These are phyloP conservation scores for Limonius californicus DNA, from an alignment of 1,140 invertebrate species.

Conservation along the genomic window DNA sequence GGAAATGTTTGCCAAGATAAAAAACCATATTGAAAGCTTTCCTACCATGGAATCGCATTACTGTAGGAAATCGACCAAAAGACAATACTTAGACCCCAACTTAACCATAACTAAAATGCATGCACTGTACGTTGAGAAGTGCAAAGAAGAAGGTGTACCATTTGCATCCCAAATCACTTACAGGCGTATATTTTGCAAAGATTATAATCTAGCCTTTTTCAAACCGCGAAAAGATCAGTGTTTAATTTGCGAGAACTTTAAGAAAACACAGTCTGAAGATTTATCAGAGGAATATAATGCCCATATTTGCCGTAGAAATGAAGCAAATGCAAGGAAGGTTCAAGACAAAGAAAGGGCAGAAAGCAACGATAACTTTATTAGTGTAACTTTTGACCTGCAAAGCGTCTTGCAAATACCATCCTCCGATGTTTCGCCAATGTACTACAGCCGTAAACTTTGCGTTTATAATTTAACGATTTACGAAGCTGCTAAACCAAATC, in stretches of 20 bases:
- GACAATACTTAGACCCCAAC: no score
- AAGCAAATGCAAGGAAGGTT: not conserved
- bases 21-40: no score
- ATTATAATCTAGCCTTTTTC: no score
- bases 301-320: not conserved
- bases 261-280: not conserved
- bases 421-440: no score
- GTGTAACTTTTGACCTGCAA: no score
- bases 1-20: not conserved
- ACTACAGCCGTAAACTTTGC: no score
- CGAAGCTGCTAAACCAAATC: no score
- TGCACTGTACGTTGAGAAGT: no score
- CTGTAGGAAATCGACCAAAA: not conserved
- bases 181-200: constrained; percentile 1
- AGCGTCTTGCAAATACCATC: no score
- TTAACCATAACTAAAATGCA: no score
- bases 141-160: no score
- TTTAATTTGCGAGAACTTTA: not conserved
- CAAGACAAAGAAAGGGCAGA: not conserved
- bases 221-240: not conserved
- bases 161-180: not conserved
- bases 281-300: not conserved
- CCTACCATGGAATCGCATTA: not conserved
- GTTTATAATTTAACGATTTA: no score
- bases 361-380: not conserved